These are phyloP conservation scores for Rhinoraja longicauda DNA, from an alignment of 2,797 vertebrate species.

Conservation along the genomic window DNA sequence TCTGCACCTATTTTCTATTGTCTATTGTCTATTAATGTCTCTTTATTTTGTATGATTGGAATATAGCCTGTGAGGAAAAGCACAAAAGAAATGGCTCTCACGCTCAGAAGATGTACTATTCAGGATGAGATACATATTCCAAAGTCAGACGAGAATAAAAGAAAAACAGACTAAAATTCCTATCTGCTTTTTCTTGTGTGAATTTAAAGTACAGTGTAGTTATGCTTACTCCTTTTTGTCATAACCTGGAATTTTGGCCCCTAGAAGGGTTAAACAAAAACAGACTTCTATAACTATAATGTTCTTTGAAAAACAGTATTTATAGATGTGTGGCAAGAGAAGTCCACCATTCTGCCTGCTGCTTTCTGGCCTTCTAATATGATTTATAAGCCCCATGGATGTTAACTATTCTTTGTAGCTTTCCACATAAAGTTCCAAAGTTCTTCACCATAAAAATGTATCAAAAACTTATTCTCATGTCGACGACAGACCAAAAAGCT, in stretches of 20 bases:
- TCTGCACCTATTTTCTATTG: no score
- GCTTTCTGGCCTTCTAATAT: background rate
- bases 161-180: background rate
- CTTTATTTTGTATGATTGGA: background rate
- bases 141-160: background rate
- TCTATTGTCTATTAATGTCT: no score
- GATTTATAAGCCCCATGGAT: conserved; percentile 20
- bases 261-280: background rate
- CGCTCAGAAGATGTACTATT: background rate
- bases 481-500: background rate
- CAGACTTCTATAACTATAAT: background rate
- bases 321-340: conserved; percentile 11
- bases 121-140: background rate
- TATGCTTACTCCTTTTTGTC: background rate
- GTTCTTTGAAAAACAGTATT: conserved; percentile 19
- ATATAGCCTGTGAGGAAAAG: background rate
- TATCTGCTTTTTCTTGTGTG: background rate
- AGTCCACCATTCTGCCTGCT: background rate
- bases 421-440: conserved; percentile 32
- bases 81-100: background rate
- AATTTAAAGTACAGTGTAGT: background rate
- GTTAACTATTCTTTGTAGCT: conserved; percentile 17
- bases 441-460: conserved; percentile 8
- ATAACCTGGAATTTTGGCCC: background rate
- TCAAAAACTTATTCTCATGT: background rate